Conservation (phyloP, 1,140 invertebrate species). For the Scaptomyza pallida region DNA sequence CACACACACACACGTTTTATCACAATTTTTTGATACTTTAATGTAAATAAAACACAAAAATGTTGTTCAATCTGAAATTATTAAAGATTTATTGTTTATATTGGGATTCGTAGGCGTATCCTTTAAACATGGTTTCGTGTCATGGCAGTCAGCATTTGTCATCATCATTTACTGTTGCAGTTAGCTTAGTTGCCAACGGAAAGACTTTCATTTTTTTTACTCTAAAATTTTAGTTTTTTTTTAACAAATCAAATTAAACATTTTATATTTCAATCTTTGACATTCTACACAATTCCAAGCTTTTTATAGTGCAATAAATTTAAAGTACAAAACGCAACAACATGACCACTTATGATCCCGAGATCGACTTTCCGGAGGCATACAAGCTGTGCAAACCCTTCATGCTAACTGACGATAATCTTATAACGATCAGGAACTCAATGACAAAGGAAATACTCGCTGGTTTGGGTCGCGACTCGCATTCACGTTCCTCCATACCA, state of each 20-base stretch:
- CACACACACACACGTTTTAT: neutral
- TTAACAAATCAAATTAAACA: too few species aligned
- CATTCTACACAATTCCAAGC: neutral
- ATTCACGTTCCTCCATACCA: conserved; percentile 92
- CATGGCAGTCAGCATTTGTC: neutral
- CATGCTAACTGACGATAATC: conserved; percentile 12
- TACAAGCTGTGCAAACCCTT: conserved; percentile 53
- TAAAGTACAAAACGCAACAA: conserved; percentile 24
- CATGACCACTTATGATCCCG: conserved; percentile 28
- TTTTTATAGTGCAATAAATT: neutral
- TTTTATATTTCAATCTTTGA: neutral
- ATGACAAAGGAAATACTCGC: conserved; percentile 87
- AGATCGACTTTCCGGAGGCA: conserved; percentile 53
- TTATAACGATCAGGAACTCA: conserved; percentile 25
- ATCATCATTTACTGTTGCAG: neutral
- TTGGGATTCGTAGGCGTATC: too few species aligned
- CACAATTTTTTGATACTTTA: conserved; percentile 16
- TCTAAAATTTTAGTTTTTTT: neutral
- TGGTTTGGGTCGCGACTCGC: conserved; percentile 91
- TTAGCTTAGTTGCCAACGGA: neutral
- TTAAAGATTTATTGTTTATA: neutral
- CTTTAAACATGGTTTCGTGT: too few species aligned
- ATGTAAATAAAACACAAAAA: conserved; percentile 72
- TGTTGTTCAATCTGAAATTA: conserved; percentile 54
- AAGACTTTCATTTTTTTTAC: neutral